Percentiles rank a stretch among this genome's conserved stretches.
Conservation (phyloP, 2,888 invertebrate genomes). For the Incurvaria masculella region DNA sequence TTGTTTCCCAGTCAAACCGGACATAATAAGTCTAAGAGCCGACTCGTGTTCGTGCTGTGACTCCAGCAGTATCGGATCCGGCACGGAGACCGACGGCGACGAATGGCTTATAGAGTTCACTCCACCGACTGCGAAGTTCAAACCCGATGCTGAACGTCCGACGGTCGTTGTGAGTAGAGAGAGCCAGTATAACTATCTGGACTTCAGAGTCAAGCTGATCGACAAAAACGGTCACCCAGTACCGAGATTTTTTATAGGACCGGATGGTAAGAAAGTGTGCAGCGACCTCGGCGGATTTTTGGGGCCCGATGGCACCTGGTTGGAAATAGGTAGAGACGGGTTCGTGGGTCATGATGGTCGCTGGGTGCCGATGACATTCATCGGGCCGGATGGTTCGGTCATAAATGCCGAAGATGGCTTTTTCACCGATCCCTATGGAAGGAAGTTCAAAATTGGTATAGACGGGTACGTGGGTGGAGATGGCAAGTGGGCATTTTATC, state of each 20-base stretch:
- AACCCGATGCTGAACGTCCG: constrained; percentile 38
- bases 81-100: constrained; percentile 43
- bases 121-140: constrained; percentile 32
- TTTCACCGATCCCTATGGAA: constrained; percentile 31
- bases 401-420: constrained; percentile 41
- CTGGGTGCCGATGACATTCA: constrained; percentile 44
- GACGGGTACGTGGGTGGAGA: constrained; percentile 45
- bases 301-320: constrained; percentile 33
- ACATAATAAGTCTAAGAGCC: constrained; percentile 21
- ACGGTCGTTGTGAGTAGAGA: constrained; percentile 26
- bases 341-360: constrained; percentile 42
- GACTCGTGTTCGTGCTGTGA: constrained; percentile 27
- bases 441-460: constrained; percentile 32
- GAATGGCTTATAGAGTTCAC: constrained; percentile 46
- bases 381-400: constrained; percentile 41
- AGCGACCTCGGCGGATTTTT: constrained; percentile 49
- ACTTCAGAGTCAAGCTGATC: constrained; percentile 41
- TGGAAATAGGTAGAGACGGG: constrained; percentile 48
- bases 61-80: constrained; percentile 20
- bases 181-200: constrained; percentile 38
- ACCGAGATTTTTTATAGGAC: constrained; percentile 40
- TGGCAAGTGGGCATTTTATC: constrained; percentile 40
- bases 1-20: constrained; percentile 21
- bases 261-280: constrained; percentile 41
- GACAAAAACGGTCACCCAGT: constrained; percentile 41